These are phyloP conservation scores for Ceyx melanurus DNA, from an alignment of 2,113 vertebrate genomes.

Conservation along the genomic window DNA sequence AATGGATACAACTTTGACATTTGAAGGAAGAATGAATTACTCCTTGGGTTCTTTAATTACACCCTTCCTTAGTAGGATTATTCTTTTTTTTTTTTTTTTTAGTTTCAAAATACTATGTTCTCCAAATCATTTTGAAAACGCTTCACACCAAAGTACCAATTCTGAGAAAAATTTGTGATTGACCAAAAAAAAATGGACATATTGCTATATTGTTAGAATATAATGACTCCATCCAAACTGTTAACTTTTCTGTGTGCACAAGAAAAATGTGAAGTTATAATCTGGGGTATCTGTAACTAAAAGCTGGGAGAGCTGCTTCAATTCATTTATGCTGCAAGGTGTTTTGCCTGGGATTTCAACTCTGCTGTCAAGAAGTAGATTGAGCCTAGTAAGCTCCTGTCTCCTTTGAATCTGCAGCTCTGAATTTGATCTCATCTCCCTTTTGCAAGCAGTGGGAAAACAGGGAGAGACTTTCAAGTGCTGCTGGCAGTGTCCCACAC, in stretches of 20 bases:
- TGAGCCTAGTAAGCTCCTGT: rapidly evolving
- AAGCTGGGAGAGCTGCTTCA: background rate
- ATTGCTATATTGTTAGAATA: background rate
- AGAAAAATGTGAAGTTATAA: background rate
- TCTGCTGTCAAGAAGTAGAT: background rate
- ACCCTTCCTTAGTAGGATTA: background rate
- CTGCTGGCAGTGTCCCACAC: background rate
- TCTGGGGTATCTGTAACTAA: background rate
- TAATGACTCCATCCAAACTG: background rate
- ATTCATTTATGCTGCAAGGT: background rate
- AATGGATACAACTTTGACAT: background rate
- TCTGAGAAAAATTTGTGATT: background rate
- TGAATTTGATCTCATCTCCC: background rate
- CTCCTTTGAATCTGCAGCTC: background rate
- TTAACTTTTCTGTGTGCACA: background rate
- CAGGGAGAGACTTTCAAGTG: background rate
- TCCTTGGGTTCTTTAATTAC: background rate
- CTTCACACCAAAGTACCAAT: background rate
- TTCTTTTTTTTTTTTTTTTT: background rate
- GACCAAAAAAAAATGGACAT: background rate
- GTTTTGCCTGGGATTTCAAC: background rate
- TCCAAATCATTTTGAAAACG: background rate
- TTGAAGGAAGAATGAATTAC: background rate
- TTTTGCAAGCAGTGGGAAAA: background rate
- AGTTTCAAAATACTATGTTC: background rate